Evolutionary conservation across 2,888 invertebrate species (phyloP).

Genomic region (Standfussiana lucernea): DNA sequence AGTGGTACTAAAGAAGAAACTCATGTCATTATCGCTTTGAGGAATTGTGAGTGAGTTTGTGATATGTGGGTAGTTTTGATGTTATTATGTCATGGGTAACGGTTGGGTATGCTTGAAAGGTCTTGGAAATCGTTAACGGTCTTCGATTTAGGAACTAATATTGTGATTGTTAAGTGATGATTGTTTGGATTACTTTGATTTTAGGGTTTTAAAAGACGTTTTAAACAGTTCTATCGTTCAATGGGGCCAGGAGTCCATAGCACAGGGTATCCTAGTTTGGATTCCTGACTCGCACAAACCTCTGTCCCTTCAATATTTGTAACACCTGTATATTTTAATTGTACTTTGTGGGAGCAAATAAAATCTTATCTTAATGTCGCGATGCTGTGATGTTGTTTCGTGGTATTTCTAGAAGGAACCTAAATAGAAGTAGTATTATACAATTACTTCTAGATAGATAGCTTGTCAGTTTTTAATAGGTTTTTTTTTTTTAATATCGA

Average conservation of each 20-base stretch:
- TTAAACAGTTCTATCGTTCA: not conserved
- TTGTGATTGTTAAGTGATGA: not conserved
- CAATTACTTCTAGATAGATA: too few relatives aligned
- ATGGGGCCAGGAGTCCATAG: too few relatives aligned
- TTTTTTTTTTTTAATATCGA: not conserved
- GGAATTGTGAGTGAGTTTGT: not conserved
- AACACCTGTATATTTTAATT: too few relatives aligned
- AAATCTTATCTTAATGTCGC: too few relatives aligned
- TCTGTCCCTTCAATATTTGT: too few relatives aligned
- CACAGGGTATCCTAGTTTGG: too few relatives aligned
- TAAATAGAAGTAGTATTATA: too few relatives aligned
- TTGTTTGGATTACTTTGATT: not conserved
- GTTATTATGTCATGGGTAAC: not conserved
- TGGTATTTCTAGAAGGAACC: not conserved
- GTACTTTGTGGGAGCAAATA: too few relatives aligned
- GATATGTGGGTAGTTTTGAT: not conserved
- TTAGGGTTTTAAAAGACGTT: not conserved
- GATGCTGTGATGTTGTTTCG: too few relatives aligned
- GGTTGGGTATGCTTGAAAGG: not conserved
- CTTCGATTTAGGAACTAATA: not conserved
- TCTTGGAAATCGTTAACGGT: not conserved
- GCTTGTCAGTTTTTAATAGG: not conserved
- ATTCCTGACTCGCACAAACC: too few relatives aligned
- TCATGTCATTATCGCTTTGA: constrained; percentile 11
- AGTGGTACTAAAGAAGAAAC: constrained; percentile 9